phyloP scores from a whole-genome alignment of 2,888 invertebrate species.

The Tetragonisca angustula region DNA sequence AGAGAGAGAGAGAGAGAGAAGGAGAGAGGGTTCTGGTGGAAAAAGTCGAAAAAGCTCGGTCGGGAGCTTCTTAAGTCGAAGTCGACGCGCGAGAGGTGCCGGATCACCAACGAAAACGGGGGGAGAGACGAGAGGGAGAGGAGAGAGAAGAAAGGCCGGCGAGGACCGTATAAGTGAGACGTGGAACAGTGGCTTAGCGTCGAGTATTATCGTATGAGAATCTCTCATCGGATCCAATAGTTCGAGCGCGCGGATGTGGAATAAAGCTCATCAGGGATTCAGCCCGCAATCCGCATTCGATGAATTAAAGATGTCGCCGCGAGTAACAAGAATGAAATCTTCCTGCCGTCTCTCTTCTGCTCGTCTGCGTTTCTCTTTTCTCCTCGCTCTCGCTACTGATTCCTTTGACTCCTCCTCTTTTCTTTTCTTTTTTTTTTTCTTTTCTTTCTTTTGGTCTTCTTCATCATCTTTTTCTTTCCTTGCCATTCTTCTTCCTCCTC shows the following conservation, averaged over 20 bases:
- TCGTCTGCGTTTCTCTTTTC: conserved; percentile 21
- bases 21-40: conserved; percentile 53
- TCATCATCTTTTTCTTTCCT: neutral
- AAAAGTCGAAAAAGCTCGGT: conserved; percentile 74
- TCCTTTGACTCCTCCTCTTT: neutral
- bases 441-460: neutral
- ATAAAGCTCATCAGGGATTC: conserved; percentile 83
- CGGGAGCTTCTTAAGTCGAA: conserved; percentile 72
- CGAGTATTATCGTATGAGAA: conserved; percentile 82
- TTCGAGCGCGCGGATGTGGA: conserved; percentile 82
- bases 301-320: conserved; percentile 83
- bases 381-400: neutral
- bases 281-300: conserved; percentile 83
- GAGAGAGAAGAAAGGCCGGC: conserved; percentile 57
- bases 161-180: conserved; percentile 67
- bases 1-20: conserved; percentile 13
- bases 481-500: conserved; percentile 7
- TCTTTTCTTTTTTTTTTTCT: neutral
- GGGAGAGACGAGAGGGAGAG: conserved; percentile 17
- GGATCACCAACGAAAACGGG: conserved; percentile 32
- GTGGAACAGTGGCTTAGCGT: conserved; percentile 75
- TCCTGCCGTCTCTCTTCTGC: conserved; percentile 46
- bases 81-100: conserved; percentile 49
- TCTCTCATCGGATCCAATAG: conserved; percentile 82
- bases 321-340: conserved; percentile 82